Conservation (phyloP, 2,797 vertebrate species). For the Sebastes umbrosus region DNA sequence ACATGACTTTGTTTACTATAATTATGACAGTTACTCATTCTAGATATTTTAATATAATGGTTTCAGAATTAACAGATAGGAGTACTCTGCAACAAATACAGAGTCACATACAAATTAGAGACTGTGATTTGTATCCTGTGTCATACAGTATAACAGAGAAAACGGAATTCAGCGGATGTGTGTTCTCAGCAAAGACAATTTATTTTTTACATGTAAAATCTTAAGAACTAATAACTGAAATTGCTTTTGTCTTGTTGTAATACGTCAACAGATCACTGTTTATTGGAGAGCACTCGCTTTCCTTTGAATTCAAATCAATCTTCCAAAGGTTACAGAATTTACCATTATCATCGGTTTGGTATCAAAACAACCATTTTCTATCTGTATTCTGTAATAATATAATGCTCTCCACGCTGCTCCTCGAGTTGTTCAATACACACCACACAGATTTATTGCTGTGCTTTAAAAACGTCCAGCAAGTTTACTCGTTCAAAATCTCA, state of each 20-base stretch:
- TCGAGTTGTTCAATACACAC: not conserved
- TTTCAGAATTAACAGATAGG: not conserved
- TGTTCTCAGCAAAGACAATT: not conserved
- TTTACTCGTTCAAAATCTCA: slow-evolving; percentile 22
- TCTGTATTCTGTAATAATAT: not conserved
- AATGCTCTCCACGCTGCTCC: not conserved
- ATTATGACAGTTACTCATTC: not conserved
- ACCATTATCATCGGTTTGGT: not conserved
- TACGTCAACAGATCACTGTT: not conserved
- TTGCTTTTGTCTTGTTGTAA: not conserved
- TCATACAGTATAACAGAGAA: not conserved
- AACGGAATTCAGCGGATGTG: not conserved
- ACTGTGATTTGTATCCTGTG: not conserved
- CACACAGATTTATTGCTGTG: not conserved
- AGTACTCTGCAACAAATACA: not conserved
- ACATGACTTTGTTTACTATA: not conserved
- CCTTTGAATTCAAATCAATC: slow-evolving; percentile 13
- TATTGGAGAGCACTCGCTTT: not conserved
- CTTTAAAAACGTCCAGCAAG: slow-evolving; percentile 20
- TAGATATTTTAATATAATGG: not conserved
- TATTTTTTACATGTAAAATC: not conserved
- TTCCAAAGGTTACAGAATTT: not conserved
- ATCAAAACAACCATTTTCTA: not conserved
- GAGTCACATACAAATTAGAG: not conserved
- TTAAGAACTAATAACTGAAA: not conserved